Evolutionary conservation across 64 coral and sea anemone genomes (phyloP).

Genomic region (Astreopora myriophthalma): DNA sequence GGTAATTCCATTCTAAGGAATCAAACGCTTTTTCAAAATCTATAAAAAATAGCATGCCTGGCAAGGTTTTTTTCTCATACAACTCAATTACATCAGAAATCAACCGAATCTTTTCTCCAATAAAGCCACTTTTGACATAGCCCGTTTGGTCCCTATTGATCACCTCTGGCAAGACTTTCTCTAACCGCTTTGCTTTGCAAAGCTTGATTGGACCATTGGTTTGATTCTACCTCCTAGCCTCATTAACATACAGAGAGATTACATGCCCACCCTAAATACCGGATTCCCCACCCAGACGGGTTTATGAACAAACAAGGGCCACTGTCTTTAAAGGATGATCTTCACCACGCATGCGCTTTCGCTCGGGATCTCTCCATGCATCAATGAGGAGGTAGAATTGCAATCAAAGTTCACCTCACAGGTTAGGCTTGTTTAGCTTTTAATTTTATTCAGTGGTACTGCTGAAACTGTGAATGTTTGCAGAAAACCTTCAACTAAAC

Average conservation of each 20-base stretch:
- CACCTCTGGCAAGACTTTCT: not conserved
- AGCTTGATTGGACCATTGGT: too few relatives aligned
- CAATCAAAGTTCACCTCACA: too few relatives aligned
- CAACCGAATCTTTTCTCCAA: not conserved
- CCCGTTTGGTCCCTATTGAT: not conserved
- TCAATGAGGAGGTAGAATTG: too few relatives aligned
- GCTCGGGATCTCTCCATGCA: too few relatives aligned
- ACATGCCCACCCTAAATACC: too few relatives aligned
- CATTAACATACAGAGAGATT: too few relatives aligned
- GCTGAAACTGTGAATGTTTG: conserved; percentile 49
- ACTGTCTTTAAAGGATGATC: too few relatives aligned
- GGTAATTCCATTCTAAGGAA: not conserved
- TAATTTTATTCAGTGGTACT: conserved; percentile 48
- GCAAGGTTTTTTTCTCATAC: not conserved
- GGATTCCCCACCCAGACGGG: too few relatives aligned
- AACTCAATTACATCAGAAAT: not conserved
- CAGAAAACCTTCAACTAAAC: conserved; percentile 42
- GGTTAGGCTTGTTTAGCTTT: too few relatives aligned
- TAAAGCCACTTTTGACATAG: not conserved
- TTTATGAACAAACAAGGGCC: too few relatives aligned
- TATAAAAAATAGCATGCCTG: not conserved
- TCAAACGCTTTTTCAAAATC: not conserved
- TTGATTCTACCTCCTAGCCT: too few relatives aligned
- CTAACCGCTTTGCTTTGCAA: not conserved
- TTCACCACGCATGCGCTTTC: too few relatives aligned